Conservation (phyloP, 2,888 invertebrate genomes). For the Leucophenga maculata region DNA sequence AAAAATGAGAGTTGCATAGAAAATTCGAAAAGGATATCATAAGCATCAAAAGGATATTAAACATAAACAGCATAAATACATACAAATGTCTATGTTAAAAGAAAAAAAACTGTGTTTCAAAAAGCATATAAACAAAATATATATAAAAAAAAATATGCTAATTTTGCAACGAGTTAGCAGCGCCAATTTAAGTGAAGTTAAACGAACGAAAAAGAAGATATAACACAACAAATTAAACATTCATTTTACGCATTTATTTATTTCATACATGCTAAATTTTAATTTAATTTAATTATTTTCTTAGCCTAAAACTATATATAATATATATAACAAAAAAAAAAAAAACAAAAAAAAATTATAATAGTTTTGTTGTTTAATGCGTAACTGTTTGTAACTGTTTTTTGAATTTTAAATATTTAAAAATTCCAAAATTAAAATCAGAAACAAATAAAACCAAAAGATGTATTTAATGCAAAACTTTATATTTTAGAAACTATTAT, state of each 20-base stretch:
- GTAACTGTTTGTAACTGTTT: conserved; percentile 65
- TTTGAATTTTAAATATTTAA: conserved; percentile 56
- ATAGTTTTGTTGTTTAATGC: conserved; percentile 61
- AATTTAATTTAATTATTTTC: neutral
- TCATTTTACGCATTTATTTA: neutral
- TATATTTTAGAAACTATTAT: conserved; percentile 57
- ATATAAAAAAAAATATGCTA: conserved; percentile 14
- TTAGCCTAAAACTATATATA: conserved; percentile 2
- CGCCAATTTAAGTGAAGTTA: too few relatives aligned
- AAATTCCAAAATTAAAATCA: conserved; percentile 28
- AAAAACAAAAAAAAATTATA: conserved; percentile 22
- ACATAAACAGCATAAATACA: conserved; percentile 30
- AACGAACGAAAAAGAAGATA: neutral
- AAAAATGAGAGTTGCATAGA: neutral
- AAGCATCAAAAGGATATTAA: conserved; percentile 41
- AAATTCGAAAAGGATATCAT: conserved; percentile 6
- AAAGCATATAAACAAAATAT: conserved; percentile 15
- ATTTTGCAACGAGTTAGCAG: neutral
- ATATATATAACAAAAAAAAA: neutral
- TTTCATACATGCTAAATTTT: neutral
- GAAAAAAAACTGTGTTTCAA: conserved; percentile 18
- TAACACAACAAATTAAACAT: neutral
- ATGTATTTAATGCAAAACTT: conserved; percentile 42
- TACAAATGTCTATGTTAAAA: conserved; percentile 5
- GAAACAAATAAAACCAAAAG: conserved; percentile 40